Base-by-base conservation (phyloP, 2,888 invertebrate genomes). In the Erynnis tages region DNA sequence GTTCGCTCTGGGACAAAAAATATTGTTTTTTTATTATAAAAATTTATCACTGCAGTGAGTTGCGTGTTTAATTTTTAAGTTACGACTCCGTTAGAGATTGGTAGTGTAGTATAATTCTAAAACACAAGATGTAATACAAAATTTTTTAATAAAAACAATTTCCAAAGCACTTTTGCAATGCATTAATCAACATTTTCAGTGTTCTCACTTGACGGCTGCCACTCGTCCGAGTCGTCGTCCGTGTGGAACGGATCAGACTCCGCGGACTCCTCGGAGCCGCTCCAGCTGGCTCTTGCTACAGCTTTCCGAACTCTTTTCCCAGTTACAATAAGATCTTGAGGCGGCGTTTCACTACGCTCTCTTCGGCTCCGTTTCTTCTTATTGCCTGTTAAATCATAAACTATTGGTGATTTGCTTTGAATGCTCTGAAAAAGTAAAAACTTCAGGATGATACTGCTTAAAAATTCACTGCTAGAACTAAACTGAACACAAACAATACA, bases 181-280 rank as follows among this genome's bases (percentile, higher is more conserved):
- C 19, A 48, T 30, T 38, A 48, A 11, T 44, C 30, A 7, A 13
- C 14, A 45, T 14, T 45, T 10, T 38, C 37, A 4, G 44, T 52
- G 8, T 19, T 30, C 38, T 44, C 44, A 10, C 52, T 30, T 4
- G 44, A 52, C 2, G 91, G 91, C 16, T 74, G 62, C 83, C 90
- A 91, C 30, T 91, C 91, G 46, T 90, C 90, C 0, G 86, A 86
- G 1, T 76, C 85, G 41, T 90, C 91, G 38, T 90, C 91, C 1
- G 90, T 86, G 6, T 69, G 62, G 55, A 79, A 91, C 0, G 91
- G 90, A 59, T 91, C 91, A 2, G 71, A 71, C 5, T 81, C 82
- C 21, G 73, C 67, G 25, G 72, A 66, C 0, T 80, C 82, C 2
- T 80, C 86, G 0, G 72, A 71, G 4, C 63, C 75, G 19, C 64